Conservation (phyloP, 2,797 vertebrate genomes). For the Parambassis ranga region DNA sequence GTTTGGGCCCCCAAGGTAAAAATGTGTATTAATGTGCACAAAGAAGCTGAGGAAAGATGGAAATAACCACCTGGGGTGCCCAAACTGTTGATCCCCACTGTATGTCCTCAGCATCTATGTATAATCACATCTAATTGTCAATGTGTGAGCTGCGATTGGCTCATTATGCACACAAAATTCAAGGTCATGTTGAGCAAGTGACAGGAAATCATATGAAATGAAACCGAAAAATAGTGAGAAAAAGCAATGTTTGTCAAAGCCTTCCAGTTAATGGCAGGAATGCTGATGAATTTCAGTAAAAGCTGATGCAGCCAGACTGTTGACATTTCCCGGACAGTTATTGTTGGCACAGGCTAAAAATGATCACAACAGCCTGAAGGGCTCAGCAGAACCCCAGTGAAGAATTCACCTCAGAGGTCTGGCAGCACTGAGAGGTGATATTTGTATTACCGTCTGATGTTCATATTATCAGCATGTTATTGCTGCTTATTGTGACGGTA, state of each 20-base stretch:
- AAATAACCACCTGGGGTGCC: too few species aligned
- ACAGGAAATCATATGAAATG: too few species aligned
- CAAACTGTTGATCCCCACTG: too few species aligned
- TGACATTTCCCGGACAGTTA: constrained; percentile 44
- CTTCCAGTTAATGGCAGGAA: background rate
- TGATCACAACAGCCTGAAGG: constrained; percentile 10
- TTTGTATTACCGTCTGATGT: background rate
- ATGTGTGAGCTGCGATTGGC: background rate
- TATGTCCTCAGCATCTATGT: too few species aligned
- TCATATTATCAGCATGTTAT: background rate
- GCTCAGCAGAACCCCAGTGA: constrained; percentile 16
- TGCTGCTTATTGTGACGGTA: background rate
- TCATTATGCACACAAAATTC: constrained; percentile 9
- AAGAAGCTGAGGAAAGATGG: too few species aligned
- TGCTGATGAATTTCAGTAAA: constrained; percentile 1
- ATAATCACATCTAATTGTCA: background rate
- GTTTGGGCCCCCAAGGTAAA: too few species aligned
- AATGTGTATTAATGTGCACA: too few species aligned
- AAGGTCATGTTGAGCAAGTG: constrained; percentile 18
- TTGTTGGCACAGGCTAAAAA: constrained; percentile 11
- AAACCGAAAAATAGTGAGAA: too few species aligned
- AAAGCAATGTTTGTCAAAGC: too few species aligned
- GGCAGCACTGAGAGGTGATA: background rate
- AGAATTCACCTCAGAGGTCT: constrained; percentile 7
- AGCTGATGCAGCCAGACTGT: constrained; percentile 5